Evolutionary conservation across 2,888 invertebrate genomes (phyloP).

Genomic region (Drosophila tripunctata): DNA sequence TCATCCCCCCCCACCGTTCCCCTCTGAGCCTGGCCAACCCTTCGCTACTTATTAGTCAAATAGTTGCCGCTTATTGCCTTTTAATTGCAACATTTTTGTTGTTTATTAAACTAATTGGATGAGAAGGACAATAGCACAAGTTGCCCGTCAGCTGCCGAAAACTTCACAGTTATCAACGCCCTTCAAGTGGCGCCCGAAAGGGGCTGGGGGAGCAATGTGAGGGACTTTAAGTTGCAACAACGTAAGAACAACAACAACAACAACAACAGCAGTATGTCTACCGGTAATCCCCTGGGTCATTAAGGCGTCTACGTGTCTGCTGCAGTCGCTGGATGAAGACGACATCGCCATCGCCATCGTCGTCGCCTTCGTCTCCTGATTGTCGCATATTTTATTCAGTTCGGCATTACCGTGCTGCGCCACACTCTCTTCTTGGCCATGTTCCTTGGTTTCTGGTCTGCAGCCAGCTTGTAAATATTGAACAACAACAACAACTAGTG

Average conservation of each 20-base stretch:
- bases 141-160: constrained; percentile 3
- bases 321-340: constrained; percentile 47
- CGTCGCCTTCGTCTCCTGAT: constrained; percentile 48
- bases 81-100: constrained; percentile 56
- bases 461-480: constrained; percentile 60
- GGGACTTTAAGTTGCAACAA: constrained; percentile 10
- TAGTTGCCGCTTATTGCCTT: constrained; percentile 65
- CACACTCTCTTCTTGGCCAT: constrained; percentile 12
- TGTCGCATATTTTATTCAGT: constrained; percentile 67
- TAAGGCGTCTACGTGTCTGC: constrained; percentile 72
- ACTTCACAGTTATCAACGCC: constrained; percentile 16
- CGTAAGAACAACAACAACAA: background rate
- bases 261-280: constrained; percentile 41
- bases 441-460: constrained; percentile 17
- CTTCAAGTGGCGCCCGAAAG: background rate
- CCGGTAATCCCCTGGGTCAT: constrained; percentile 69
- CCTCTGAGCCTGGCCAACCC: constrained; percentile 7
- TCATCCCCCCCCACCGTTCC: constrained; percentile 4
- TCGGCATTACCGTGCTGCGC: constrained; percentile 31
- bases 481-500: constrained; percentile 49
- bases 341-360: constrained; percentile 10
- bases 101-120: constrained; percentile 60
- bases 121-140: background rate
- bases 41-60: constrained; percentile 38
- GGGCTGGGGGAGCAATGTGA: background rate